These are phyloP conservation scores for Theocolax elegans DNA, from an alignment of 1,140 invertebrate genomes.

Conservation along the genomic window DNA sequence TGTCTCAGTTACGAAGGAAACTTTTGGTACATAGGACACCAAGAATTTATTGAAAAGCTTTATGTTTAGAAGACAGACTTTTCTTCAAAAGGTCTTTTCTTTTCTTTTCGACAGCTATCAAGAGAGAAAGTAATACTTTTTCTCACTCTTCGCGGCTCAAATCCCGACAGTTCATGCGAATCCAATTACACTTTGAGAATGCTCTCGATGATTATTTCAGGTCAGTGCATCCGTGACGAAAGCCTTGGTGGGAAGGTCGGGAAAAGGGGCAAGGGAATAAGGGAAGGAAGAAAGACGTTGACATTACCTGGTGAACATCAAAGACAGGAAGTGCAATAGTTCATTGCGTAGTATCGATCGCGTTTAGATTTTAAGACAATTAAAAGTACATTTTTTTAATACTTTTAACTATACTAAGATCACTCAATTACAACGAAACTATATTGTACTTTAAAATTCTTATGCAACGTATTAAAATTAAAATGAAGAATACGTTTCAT, in stretches of 20 bases:
- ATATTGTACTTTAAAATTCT: too few relatives aligned
- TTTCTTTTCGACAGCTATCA: neutral
- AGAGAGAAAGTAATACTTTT: neutral
- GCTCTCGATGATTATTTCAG: slow-evolving; percentile 55
- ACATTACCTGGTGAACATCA: slow-evolving; percentile 26
- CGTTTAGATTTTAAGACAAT: too few relatives aligned
- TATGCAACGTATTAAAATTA: too few relatives aligned
- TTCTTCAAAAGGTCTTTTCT: neutral
- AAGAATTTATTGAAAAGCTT: neutral
- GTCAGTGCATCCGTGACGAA: slow-evolving; percentile 47
- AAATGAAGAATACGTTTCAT: too few relatives aligned
- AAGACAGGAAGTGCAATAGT: slow-evolving; percentile 8
- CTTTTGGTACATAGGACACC: too few relatives aligned
- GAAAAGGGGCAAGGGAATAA: neutral
- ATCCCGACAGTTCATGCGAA: slow-evolving; percentile 51
- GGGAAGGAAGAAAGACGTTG: slow-evolving; percentile 13
- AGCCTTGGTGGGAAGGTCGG: slow-evolving; percentile 33
- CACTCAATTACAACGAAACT: too few relatives aligned
- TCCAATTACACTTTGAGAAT: slow-evolving; percentile 58
- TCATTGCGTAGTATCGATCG: too few relatives aligned
- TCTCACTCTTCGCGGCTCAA: neutral
- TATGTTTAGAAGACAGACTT: neutral
- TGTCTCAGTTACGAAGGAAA: too few relatives aligned
- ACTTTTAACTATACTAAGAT: too few relatives aligned
- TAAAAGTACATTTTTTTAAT: too few relatives aligned